Conservation (phyloP, 2,113 vertebrate genomes). For the Pedionomus torquatus region DNA sequence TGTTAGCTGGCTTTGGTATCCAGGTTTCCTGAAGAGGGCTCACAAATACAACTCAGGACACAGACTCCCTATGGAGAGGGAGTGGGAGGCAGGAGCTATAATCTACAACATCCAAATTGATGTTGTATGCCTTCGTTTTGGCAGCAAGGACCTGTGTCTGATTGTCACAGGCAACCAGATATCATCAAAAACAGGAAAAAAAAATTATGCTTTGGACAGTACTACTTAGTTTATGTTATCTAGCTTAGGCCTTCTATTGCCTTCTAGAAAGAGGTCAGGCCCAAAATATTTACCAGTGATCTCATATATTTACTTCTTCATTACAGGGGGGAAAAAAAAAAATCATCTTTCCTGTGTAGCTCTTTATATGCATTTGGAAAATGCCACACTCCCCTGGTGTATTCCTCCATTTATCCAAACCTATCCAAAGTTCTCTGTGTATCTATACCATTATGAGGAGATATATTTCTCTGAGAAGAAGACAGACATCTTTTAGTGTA, state of each 20-base stretch:
- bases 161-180: neutral
- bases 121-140: neutral
- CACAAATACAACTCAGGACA: neutral
- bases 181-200: neutral
- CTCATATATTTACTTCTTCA: neutral
- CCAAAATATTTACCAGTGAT: neutral
- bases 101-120: neutral
- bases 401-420: neutral
- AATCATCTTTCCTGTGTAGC: neutral
- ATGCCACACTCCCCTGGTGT: neutral
- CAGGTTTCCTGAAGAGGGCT: neutral
- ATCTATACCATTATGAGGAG: neutral
- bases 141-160: neutral
- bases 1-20: neutral
- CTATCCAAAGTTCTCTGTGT: neutral
- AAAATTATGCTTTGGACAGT: neutral
- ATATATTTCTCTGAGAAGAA: neutral
- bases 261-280: neutral
- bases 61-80: neutral
- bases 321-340: neutral
- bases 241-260: neutral
- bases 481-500: neutral
- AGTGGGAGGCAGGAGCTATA: accelerated
- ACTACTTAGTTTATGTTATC: neutral
- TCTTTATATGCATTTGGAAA: neutral